Evolutionary conservation across 1,140 invertebrate species (phyloP).

Genomic region (Zophobas morio): DNA sequence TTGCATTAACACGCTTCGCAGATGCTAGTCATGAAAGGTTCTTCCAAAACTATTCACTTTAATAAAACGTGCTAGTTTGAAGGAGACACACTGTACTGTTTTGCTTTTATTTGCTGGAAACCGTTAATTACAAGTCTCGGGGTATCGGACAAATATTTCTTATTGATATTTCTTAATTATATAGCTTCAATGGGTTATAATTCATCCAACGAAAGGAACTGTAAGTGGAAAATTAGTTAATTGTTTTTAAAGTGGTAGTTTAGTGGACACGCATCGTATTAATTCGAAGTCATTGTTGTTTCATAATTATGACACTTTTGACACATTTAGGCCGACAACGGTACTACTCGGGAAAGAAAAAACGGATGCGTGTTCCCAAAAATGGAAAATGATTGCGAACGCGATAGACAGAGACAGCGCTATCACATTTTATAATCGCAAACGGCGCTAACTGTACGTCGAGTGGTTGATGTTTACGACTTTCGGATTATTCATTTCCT

Average conservation of each 20-base stretch:
- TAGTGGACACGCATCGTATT: too few relatives aligned
- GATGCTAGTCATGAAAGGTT: constrained; percentile 4
- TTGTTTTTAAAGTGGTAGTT: too few relatives aligned
- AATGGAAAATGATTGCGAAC: too few relatives aligned
- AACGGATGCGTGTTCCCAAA: too few relatives aligned
- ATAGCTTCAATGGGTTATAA: background rate
- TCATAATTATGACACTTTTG: too few relatives aligned
- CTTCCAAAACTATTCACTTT: constrained; percentile 1
- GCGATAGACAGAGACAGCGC: too few relatives aligned
- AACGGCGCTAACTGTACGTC: too few relatives aligned
- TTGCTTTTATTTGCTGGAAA: background rate
- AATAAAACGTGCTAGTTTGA: background rate
- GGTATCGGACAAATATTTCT: background rate
- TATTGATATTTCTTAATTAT: background rate
- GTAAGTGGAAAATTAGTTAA: background rate
- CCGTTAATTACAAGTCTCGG: background rate
- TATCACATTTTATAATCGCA: too few relatives aligned
- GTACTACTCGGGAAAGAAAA: too few relatives aligned
- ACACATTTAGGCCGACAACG: too few relatives aligned
- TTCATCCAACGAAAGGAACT: background rate
- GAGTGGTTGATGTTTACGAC: background rate
- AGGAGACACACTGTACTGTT: background rate
- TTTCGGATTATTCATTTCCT: constrained; percentile 19
- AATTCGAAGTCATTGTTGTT: too few relatives aligned
- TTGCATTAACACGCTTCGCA: constrained; percentile 1